A percentile compares a stretch with the other conserved stretches of the same genome.
Evolutionary conservation across 1,140 invertebrate genomes (phyloP).

Genomic region (Saccostrea cuccullata): DNA sequence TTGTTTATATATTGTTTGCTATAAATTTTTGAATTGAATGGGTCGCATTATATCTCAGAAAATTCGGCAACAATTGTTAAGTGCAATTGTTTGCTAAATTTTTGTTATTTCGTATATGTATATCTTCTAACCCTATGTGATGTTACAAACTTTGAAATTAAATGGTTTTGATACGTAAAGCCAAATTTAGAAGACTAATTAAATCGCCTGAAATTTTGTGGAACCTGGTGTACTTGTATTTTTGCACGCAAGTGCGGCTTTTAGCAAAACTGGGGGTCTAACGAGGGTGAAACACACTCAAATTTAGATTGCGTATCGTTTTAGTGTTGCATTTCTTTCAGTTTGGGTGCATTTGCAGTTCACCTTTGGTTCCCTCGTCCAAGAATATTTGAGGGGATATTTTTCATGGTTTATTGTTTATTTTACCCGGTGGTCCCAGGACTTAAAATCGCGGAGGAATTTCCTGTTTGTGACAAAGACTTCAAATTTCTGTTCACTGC

Average conservation of each 20-base stretch:
- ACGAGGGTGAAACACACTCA: neutral
- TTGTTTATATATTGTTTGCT: too few species aligned
- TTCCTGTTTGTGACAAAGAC: slow-evolving; percentile 33
- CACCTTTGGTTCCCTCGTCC: neutral
- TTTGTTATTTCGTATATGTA: too few species aligned
- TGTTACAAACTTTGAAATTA: too few species aligned
- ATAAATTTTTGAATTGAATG: too few species aligned
- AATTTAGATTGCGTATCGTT: neutral
- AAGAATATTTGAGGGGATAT: neutral
- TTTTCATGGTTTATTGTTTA: neutral
- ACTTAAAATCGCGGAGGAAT: slow-evolving; percentile 12
- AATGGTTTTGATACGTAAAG: neutral
- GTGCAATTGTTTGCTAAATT: too few species aligned
- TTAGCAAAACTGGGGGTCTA: neutral
- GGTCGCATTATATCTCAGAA: too few species aligned
- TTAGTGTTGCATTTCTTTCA: too few species aligned
- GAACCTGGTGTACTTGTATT: neutral
- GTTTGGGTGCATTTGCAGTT: neutral
- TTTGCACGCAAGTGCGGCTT: neutral
- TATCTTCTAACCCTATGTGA: too few species aligned
- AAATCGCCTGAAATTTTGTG: neutral
- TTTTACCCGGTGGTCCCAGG: slow-evolving; percentile 1
- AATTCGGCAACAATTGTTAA: too few species aligned
- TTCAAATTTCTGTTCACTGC: neutral
- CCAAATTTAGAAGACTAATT: neutral